Evolutionary conservation across 1,140 invertebrate species (phyloP).

Genomic region (Lordiphosa mommai): DNA sequence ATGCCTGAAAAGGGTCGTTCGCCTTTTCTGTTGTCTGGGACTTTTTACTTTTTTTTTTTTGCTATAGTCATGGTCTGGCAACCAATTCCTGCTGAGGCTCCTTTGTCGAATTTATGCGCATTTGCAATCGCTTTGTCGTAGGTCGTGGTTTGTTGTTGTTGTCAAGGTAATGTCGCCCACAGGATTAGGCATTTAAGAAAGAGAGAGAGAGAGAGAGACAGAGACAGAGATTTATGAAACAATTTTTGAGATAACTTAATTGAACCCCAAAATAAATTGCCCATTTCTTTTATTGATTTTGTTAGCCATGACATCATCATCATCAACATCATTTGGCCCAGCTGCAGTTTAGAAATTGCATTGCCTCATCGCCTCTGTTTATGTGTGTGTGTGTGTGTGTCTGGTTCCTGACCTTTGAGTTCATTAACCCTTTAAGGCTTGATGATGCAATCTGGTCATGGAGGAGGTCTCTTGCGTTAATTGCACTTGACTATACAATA

Average conservation of each 20-base stretch:
- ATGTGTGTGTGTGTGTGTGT: slow-evolving; percentile 20
- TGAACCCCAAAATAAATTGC: slow-evolving; percentile 1
- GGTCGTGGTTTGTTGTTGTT: slow-evolving; percentile 67
- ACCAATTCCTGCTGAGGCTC: slow-evolving; percentile 16
- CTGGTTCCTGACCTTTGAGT: slow-evolving; percentile 64
- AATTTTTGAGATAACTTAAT: slow-evolving; percentile 11
- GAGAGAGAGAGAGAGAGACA: no score
- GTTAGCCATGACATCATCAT: slow-evolving; percentile 56
- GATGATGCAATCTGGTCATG: slow-evolving; percentile 51
- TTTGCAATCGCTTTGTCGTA: slow-evolving; percentile 77
- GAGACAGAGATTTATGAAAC: background rate
- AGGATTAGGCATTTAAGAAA: slow-evolving; percentile 54
- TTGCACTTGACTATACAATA: background rate
- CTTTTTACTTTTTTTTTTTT: slow-evolving; percentile 64
- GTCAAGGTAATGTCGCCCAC: slow-evolving; percentile 72
- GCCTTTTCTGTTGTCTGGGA: slow-evolving; percentile 77
- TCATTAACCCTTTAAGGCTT: slow-evolving; percentile 41
- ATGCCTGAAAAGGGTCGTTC: slow-evolving; percentile 75
- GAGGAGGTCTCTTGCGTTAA: background rate
- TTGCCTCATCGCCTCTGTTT: slow-evolving; percentile 24
- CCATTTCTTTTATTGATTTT: slow-evolving; percentile 4
- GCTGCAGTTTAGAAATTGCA: slow-evolving; percentile 33
- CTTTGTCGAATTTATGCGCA: slow-evolving; percentile 70
- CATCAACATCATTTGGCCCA: slow-evolving; percentile 23
- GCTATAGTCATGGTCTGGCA: slow-evolving; percentile 44